phyloP scores from a whole-genome alignment of 2,797 vertebrate genomes.

The Anniella stebbinsi region DNA sequence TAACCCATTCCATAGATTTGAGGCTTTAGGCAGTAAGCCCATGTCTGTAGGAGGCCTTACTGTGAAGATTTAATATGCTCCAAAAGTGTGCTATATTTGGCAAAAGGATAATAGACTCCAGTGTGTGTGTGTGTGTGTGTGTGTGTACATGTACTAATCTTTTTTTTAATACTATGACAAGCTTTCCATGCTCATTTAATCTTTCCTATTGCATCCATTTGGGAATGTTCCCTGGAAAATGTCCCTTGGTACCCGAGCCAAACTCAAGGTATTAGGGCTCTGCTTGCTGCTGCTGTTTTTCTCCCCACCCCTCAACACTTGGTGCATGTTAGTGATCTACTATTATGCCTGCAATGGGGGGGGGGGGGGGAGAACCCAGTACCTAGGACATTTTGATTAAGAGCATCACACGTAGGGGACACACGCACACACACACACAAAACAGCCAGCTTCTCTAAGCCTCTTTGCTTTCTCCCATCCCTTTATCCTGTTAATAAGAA shows the following conservation, averaged over 20 bases:
- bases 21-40: background rate
- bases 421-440: background rate
- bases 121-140: no score
- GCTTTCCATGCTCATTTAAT: background rate
- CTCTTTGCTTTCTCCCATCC: background rate
- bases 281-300: background rate
- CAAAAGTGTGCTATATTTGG: background rate
- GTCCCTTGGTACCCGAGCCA: background rate
- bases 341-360: background rate
- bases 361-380: background rate
- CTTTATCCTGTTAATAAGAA: background rate
- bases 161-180: background rate
- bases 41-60: background rate
- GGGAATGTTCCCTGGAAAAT: background rate
- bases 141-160: background rate
- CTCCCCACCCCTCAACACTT: background rate
- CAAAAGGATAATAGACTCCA: background rate
- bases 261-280: slow-evolving; percentile 35
- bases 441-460: background rate
- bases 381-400: background rate
- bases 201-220: background rate
- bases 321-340: slow-evolving; percentile 6
- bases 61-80: background rate
- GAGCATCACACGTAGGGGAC: background rate
- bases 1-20: background rate